phyloP scores from a whole-genome alignment of 92 coral and sea anemone species.

The Phenganax stokvisi region DNA sequence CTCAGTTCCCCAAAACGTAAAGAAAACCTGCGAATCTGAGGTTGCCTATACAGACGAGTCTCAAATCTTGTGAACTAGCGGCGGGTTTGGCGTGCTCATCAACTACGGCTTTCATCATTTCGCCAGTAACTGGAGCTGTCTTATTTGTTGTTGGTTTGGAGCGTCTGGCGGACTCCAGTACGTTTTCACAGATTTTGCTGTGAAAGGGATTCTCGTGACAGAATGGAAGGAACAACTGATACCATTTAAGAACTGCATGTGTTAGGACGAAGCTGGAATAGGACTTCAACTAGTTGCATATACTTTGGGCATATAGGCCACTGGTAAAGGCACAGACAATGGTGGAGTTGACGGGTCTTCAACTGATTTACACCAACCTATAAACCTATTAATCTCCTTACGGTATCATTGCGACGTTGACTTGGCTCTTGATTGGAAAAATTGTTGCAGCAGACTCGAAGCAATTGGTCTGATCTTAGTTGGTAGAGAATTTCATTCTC shows the following conservation, averaged over 20 bases:
- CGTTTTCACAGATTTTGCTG: conserved; percentile 32
- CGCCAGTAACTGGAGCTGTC: conserved; percentile 35
- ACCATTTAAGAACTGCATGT: conserved; percentile 31
- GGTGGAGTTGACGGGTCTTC: not conserved
- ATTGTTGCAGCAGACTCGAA: not conserved
- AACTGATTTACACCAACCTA: conserved; percentile 28
- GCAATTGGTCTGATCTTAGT: conserved; percentile 5
- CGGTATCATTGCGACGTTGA: too few relatives aligned
- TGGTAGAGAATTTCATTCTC: not conserved
- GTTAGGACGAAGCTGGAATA: not conserved
- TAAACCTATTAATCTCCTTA: not conserved
- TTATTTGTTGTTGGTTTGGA: conserved; percentile 28
- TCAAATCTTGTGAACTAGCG: conserved; percentile 4
- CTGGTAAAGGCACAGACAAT: conserved; percentile 3
- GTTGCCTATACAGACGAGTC: too few relatives aligned
- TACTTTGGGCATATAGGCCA: not conserved
- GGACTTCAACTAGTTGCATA: conserved; percentile 20
- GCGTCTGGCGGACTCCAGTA: conserved; percentile 41
- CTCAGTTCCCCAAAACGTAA: conserved; percentile 10
- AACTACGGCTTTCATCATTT: conserved; percentile 42
- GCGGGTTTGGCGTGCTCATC: not conserved
- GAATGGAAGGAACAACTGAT: conserved; percentile 29
- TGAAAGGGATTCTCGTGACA: not conserved
- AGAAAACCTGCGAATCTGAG: not conserved
- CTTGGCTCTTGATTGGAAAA: not conserved